Evolutionary conservation across 2,113 vertebrate genomes (phyloP).

Genomic region (Phaethornis superciliosus): DNA sequence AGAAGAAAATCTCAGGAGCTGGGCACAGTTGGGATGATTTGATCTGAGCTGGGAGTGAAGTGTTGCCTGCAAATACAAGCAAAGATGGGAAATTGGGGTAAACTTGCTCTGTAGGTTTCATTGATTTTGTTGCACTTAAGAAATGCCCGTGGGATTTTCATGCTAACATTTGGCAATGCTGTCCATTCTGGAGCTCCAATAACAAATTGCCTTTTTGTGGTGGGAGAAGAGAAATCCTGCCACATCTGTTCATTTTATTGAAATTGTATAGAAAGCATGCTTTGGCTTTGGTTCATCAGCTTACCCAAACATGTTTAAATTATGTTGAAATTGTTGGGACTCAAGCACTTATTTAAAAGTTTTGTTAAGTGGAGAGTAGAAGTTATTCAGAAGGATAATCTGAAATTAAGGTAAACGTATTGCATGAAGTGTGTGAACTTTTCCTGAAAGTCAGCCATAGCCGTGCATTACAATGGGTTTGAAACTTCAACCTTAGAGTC

Average conservation of each 20-base stretch:
- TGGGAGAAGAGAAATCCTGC: neutral
- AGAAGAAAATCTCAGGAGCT: neutral
- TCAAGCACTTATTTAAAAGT: neutral
- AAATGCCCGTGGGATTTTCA: neutral
- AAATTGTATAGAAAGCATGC: neutral
- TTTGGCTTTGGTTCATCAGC: neutral
- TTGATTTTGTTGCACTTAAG: neutral
- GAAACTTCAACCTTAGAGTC: neutral
- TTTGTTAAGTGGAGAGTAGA: neutral
- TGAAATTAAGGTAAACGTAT: neutral
- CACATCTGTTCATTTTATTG: neutral
- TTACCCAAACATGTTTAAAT: neutral
- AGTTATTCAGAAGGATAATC: neutral
- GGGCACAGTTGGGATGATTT: neutral
- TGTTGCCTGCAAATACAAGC: fast-evolving
- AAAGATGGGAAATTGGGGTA: neutral
- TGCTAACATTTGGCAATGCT: neutral
- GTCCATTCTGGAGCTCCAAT: neutral
- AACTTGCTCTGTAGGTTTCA: neutral
- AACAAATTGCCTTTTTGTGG: neutral
- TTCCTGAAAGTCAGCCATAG: neutral
- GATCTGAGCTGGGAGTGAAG: neutral
- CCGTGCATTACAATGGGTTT: neutral
- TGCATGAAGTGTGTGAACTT: neutral
- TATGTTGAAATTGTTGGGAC: neutral